phyloP scores from a whole-genome alignment of 37 sponge, comb jelly and placozoan species.

The Petrosia ficiformis region DNA sequence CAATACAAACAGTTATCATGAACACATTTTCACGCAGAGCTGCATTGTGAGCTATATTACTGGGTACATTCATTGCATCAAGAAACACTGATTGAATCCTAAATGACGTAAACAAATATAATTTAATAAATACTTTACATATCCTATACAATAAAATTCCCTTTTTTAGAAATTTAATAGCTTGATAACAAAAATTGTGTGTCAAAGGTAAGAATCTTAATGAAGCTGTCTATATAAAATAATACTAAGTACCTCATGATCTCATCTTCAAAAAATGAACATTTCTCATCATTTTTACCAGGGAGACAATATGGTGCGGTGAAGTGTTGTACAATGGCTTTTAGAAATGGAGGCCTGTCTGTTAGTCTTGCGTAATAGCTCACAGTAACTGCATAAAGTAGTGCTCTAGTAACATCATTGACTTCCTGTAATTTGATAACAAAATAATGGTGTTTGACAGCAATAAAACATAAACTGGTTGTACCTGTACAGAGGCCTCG shows the following conservation, averaged over 20 bases:
- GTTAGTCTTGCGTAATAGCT: slow-evolving; percentile 75
- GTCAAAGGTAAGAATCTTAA: too few species aligned
- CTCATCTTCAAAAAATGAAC: slow-evolving; percentile 34
- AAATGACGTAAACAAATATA: too few species aligned
- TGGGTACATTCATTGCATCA: slow-evolving; percentile 45
- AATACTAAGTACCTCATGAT: slow-evolving; percentile 40
- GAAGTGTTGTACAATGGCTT: slow-evolving; percentile 28
- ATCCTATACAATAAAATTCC: too few species aligned
- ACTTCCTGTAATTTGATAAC: slow-evolving; percentile 17
- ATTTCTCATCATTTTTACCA: slow-evolving; percentile 1
- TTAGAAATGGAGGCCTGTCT: slow-evolving; percentile 51
- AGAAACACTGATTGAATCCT: slow-evolving; percentile 46
- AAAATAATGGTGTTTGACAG: too few species aligned
- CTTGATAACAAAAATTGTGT: too few species aligned
- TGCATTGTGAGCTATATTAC: slow-evolving; percentile 85
- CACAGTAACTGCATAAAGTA: slow-evolving; percentile 74
- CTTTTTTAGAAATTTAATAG: too few species aligned
- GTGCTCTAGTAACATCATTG: too few species aligned
- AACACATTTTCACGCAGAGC: slow-evolving; percentile 97
- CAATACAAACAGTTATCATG: slow-evolving; percentile 98
- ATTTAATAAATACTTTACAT: too few species aligned
- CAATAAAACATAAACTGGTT: too few species aligned
- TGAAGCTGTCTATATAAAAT: background rate
- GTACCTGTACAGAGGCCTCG: too few species aligned
- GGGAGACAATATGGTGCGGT: slow-evolving; percentile 34